Base-by-base conservation (phyloP, 2,888 invertebrate genomes). In the Synergus gifuensis region DNA sequence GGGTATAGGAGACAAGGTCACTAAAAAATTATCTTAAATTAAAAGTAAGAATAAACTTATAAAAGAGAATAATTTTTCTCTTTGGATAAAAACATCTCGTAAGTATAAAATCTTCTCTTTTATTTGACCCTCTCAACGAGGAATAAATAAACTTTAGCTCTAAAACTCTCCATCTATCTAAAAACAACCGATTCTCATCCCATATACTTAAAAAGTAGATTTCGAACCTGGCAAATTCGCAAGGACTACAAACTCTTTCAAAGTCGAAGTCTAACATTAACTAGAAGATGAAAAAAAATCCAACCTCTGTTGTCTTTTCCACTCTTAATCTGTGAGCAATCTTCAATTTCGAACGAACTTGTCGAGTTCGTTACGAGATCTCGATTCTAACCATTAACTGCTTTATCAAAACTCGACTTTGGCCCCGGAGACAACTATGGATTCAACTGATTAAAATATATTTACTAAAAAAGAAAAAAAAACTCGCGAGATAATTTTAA, bases 61-160 rank as follows among this genome's bases (percentile, higher is more conserved):
- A 5, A 60, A 54, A 22, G 18, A 60, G 14, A 60, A 28, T 14
- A 28, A 11, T 62, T 14, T 14, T 28, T 22, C 62, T 5, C 28
- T 62, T 14, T 28, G 18, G 78, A 81, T 76, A 78, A 78, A 67
- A 14, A 73, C 62, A 60, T 36, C n/a, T 11, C 54, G 36, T 54
- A 49, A 28, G 54, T 73, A 73, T 49, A 73, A 73, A 73, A 73
- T 73, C 73, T 73, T n/a, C 69, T 49, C 28, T 73, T 28, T 73
- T 73, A 73, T 73, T 73, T 73, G 54, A 73, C 49, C 73, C 73
- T 73, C 73, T 36, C 36, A 54, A 36, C 54, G 73, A 73, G 73
- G 73, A 73, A 73, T 73, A 73, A 73, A 73, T 73, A 73, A 73
- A 54, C 54, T 73, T 73, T 73, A 73, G 22, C 54, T 73, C 73